phyloP scores from a whole-genome alignment of 2,113 vertebrate genomes.

The Dolichallabes microphthalmus region DNA sequence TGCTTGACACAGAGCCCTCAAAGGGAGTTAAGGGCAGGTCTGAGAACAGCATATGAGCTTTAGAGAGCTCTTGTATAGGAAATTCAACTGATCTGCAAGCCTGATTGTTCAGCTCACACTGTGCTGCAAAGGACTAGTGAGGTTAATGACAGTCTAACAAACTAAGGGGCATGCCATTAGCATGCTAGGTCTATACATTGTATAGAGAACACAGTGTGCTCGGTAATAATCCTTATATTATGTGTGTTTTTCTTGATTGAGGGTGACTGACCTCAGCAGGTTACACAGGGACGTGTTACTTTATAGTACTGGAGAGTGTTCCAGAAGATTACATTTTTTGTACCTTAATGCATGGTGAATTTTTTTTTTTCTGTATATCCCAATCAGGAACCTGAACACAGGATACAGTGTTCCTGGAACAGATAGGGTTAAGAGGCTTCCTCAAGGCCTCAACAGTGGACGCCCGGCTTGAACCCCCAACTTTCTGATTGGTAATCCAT shows the following conservation, averaged over 20 bases:
- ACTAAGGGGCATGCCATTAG: conserved; percentile 17
- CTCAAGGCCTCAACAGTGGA: too few relatives aligned
- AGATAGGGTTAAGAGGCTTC: too few relatives aligned
- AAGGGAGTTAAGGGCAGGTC: conserved; percentile 25
- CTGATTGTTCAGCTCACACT: conserved; percentile 19
- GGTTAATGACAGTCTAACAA: conserved; percentile 11
- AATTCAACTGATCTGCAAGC: conserved; percentile 6
- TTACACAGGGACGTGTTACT: neutral
- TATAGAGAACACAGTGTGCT: neutral
- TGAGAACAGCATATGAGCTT: conserved; percentile 27
- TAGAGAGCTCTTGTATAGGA: conserved; percentile 18
- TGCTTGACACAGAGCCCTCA: conserved; percentile 27
- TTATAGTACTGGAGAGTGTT: neutral
- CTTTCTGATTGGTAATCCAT: too few relatives aligned
- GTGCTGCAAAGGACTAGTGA: conserved; percentile 21
- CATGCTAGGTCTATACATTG: neutral
- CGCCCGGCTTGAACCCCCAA: too few relatives aligned
- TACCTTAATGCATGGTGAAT: too few relatives aligned
- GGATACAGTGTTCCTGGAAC: too few relatives aligned
- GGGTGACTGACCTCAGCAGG: neutral
- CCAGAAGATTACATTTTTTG: neutral
- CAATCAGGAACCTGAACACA: too few relatives aligned
- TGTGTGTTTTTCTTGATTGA: neutral
- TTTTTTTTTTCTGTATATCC: too few relatives aligned
- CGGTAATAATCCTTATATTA: neutral